These are phyloP conservation scores for Diaperis boleti DNA, from an alignment of 2,888 invertebrate genomes.

Conservation along the genomic window DNA sequence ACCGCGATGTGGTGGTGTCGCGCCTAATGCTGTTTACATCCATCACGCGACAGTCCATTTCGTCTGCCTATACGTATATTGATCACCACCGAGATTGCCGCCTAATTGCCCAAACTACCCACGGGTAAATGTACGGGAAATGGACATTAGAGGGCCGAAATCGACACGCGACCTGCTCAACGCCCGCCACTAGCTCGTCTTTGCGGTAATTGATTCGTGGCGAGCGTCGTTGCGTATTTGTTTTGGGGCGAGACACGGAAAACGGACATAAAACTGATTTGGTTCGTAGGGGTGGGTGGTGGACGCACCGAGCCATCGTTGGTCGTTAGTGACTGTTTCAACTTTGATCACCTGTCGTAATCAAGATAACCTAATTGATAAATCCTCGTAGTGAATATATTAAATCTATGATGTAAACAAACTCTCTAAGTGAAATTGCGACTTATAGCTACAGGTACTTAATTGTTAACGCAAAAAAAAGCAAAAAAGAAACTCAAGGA, in stretches of 20 bases:
- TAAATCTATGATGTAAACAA: no score
- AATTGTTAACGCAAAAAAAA: no score
- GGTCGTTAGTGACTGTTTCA: no score
- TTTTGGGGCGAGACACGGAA: background rate
- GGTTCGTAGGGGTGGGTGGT: no score
- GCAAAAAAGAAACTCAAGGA: no score
- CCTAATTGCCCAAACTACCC: constrained; percentile 57
- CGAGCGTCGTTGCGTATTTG: background rate
- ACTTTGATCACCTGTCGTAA: no score
- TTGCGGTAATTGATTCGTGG: constrained; percentile 32
- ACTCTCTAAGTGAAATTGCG: no score
- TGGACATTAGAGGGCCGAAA: constrained; percentile 46
- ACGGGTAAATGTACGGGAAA: constrained; percentile 51
- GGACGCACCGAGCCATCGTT: no score
- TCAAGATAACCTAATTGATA: no score
- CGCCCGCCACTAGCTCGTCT: background rate
- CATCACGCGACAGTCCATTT: constrained; percentile 59
- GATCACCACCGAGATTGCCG: constrained; percentile 62
- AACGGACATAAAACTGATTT: background rate
- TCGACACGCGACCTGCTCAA: constrained; percentile 32
- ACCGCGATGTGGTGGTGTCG: constrained; percentile 30
- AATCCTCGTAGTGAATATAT: no score
- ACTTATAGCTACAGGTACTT: no score
- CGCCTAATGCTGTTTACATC: constrained; percentile 51
- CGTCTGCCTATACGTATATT: constrained; percentile 60